Evolutionary conservation across 2,797 vertebrate genomes (phyloP).

Genomic region (Allobates femoralis): DNA sequence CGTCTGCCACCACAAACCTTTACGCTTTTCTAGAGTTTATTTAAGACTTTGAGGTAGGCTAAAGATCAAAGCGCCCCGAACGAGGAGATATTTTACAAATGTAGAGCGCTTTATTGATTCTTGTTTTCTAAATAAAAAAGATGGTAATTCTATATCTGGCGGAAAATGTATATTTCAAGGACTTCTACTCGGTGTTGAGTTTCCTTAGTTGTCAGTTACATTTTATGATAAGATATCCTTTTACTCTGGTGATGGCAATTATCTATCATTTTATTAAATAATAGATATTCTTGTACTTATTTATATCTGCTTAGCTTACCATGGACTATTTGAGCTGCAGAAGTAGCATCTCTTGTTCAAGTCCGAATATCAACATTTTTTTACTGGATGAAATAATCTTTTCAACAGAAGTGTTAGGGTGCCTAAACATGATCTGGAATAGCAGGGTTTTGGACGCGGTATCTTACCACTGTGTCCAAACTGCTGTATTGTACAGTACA

Average conservation of each 20-base stretch:
- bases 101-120: background rate
- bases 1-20: background rate
- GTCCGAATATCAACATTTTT: background rate
- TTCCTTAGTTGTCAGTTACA: background rate
- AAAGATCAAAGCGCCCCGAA: background rate
- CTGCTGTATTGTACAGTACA: too few relatives aligned
- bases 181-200: background rate
- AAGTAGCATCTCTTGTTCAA: background rate
- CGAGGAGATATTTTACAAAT: background rate
- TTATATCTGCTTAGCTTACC: background rate
- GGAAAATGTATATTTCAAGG: background rate
- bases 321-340: background rate
- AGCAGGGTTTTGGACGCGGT: too few relatives aligned
- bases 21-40: background rate
- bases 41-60: constrained; percentile 3
- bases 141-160: background rate
- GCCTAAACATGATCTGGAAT: too few relatives aligned
- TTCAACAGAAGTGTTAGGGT: too few relatives aligned
- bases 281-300: background rate
- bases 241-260: background rate
- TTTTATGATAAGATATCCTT: background rate
- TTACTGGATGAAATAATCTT: too few relatives aligned
- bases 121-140: constrained; percentile 10
- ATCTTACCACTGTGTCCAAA: too few relatives aligned
- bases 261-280: background rate